Evolutionary conservation across 2,888 invertebrate genomes (phyloP).

Genomic region (Thymelicus lineola): DNA sequence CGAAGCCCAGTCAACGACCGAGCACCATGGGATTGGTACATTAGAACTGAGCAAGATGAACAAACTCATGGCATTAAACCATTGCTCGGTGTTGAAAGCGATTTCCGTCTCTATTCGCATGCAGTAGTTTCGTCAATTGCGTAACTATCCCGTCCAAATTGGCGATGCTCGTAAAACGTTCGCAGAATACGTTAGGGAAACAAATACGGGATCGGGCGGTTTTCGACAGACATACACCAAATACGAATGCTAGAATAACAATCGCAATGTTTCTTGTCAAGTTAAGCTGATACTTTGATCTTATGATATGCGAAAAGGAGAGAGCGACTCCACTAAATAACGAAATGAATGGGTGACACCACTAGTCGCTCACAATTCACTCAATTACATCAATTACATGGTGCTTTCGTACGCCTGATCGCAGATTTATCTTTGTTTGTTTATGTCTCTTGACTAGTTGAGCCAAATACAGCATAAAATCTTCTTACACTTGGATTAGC

Average conservation of each 20-base stretch:
- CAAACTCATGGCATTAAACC: constrained; percentile 16
- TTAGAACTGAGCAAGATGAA: constrained; percentile 17
- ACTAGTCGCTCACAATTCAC: too few relatives aligned
- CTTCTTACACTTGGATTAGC: too few relatives aligned
- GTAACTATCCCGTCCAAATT: constrained; percentile 30
- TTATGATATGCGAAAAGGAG: too few relatives aligned
- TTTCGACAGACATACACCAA: constrained; percentile 4
- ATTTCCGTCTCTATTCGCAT: constrained; percentile 29
- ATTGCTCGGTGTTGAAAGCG: constrained; percentile 2
- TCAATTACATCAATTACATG: too few relatives aligned
- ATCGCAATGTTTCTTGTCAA: not conserved
- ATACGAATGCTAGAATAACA: not conserved
- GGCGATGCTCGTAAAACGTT: constrained; percentile 40
- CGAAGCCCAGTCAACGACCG: constrained; percentile 32
- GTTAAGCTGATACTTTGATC: not conserved
- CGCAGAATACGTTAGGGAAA: constrained; percentile 32
- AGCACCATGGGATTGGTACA: constrained; percentile 14
- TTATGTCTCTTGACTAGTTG: too few relatives aligned
- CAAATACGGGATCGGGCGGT: constrained; percentile 35
- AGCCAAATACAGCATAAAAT: too few relatives aligned
- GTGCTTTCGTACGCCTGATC: too few relatives aligned
- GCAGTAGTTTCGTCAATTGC: constrained; percentile 28
- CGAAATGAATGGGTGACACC: too few relatives aligned
- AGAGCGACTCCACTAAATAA: too few relatives aligned
- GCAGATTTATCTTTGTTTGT: too few relatives aligned